Evolutionary conservation across 2,113 vertebrate species (phyloP).

Genomic region (Ageneiosus marmoratus): DNA sequence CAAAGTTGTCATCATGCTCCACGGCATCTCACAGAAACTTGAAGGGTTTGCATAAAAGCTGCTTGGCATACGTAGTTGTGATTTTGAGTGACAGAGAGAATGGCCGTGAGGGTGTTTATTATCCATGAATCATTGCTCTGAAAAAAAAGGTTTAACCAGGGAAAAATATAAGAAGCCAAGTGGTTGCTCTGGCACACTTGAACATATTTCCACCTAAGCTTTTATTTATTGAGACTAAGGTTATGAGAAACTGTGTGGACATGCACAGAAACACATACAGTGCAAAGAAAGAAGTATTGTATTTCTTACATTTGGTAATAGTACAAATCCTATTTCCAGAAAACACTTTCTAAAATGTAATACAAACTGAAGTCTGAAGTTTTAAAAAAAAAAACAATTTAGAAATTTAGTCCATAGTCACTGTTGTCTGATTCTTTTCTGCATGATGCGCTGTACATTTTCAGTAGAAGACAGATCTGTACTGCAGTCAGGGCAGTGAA

Average conservation of each 20-base stretch:
- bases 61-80: neutral
- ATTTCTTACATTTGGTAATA: neutral
- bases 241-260: neutral
- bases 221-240: neutral
- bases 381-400: too few relatives aligned
- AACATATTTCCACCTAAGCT: constrained; percentile 5
- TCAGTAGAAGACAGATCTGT: too few relatives aligned
- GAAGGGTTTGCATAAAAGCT: neutral
- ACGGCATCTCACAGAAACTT: neutral
- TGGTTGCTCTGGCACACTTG: neutral
- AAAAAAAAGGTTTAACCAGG: neutral
- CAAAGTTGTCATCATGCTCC: neutral
- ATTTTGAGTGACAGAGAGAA: neutral
- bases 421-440: too few relatives aligned
- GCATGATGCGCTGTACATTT: too few relatives aligned
- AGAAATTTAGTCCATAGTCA: too few relatives aligned
- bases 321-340: neutral
- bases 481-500: too few relatives aligned
- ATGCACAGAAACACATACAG: neutral
- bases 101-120: neutral
- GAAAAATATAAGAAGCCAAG: constrained; percentile 2
- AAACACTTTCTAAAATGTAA: too few relatives aligned
- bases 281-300: neutral
- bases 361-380: too few relatives aligned
- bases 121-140: constrained; percentile 1